Percentiles rank a stretch among this genome's conserved stretches.
Evolutionary conservation across 1,140 invertebrate genomes (phyloP).

Genomic region (Temnothorax curvispinosus): DNA sequence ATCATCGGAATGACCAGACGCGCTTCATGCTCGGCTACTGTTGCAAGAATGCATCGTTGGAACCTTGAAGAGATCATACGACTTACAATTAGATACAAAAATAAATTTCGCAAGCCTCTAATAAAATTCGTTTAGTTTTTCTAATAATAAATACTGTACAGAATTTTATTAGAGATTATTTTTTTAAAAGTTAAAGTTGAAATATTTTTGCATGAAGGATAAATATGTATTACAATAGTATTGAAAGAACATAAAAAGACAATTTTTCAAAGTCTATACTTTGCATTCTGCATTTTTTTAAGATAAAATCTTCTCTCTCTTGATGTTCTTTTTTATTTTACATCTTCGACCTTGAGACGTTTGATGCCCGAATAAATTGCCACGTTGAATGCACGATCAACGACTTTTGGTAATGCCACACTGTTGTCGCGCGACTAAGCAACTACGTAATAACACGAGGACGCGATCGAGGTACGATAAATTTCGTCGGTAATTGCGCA

Average conservation of each 20-base stretch:
- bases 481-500: slow-evolving; percentile 34
- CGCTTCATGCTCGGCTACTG: background rate
- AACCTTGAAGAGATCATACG: background rate
- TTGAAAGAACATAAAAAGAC: background rate
- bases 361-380: slow-evolving; percentile 17
- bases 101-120: background rate
- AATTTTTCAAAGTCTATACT: background rate
- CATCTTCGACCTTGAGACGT: background rate
- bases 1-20: background rate
- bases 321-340: background rate
- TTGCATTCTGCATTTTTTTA: background rate
- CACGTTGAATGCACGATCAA: slow-evolving; percentile 5
- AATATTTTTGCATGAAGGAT: background rate
- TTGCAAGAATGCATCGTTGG: background rate
- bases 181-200: background rate
- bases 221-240: background rate
- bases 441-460: background rate
- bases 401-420: slow-evolving; percentile 46
- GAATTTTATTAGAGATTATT: background rate
- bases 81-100: background rate
- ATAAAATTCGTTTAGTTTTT: background rate
- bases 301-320: background rate
- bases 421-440: slow-evolving; percentile 38
- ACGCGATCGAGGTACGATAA: slow-evolving; percentile 16
- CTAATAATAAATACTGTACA: background rate